Percentiles rank a stretch among this genome's conserved stretches.
Evolutionary conservation across 2,797 vertebrate genomes (phyloP).

Genomic region (Buceros bicornis): DNA sequence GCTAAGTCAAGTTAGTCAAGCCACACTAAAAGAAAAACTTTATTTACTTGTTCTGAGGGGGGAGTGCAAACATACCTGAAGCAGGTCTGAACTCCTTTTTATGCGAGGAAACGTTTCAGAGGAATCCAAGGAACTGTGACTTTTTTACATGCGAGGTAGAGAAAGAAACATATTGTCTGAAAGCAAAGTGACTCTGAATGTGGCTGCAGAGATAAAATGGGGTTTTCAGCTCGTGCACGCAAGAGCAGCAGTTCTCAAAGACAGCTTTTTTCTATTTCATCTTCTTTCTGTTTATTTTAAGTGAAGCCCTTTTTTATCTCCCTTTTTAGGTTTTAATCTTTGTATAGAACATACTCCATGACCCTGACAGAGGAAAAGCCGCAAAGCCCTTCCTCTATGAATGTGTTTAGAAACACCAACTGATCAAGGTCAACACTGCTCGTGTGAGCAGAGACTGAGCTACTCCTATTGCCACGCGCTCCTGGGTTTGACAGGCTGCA

Average conservation of each 20-base stretch:
- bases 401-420: neutral
- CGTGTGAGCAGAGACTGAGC: neutral
- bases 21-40: neutral
- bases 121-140: neutral
- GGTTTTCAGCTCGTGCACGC: neutral
- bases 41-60: neutral
- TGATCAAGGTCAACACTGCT: neutral
- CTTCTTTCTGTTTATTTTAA: constrained; percentile 51
- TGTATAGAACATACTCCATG: constrained; percentile 82
- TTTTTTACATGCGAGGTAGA: neutral
- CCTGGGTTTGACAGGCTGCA: constrained; percentile 48
- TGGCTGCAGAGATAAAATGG: constrained; percentile 2
- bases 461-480: neutral
- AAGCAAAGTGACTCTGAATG: constrained; percentile 30
- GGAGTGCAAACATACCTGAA: neutral
- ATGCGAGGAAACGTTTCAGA: neutral
- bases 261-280: neutral
- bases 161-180: constrained; percentile 1
- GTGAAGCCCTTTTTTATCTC: neutral
- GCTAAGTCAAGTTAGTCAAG: neutral
- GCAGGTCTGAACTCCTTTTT: neutral
- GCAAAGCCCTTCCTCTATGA: constrained; percentile 74
- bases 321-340: constrained; percentile 84
- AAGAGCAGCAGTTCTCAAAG: constrained; percentile 27
- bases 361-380: constrained; percentile 85